A percentile compares a stretch with the other conserved stretches of the same genome.
phyloP scores from a whole-genome alignment of 2,113 vertebrate genomes.

The Entelurus aequoreus region DNA sequence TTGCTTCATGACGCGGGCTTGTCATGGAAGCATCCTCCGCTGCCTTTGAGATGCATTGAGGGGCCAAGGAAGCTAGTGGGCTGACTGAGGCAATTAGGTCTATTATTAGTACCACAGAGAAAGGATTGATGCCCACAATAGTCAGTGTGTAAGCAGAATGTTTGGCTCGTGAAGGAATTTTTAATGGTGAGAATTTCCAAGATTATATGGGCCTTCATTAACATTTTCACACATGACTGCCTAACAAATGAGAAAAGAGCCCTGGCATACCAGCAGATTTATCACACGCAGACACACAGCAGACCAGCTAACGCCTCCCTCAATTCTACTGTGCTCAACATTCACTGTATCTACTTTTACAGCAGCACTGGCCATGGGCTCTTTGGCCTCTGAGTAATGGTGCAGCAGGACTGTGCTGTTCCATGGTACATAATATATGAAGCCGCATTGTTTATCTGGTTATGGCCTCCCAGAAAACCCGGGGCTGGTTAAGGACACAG shows the following conservation, averaged over 20 bases:
- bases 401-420: constrained; percentile 25
- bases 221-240: constrained; percentile 95
- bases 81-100: constrained; percentile 77
- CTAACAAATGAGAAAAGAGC: constrained; percentile 92
- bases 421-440: constrained; percentile 42
- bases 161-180: constrained; percentile 81
- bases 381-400: constrained; percentile 52
- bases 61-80: constrained; percentile 63
- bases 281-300: constrained; percentile 66
- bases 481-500: constrained; percentile 18
- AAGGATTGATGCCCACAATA: constrained; percentile 81
- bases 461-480: constrained; percentile 21
- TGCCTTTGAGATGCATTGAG: constrained; percentile 62
- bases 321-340: constrained; percentile 35
- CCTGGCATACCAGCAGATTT: constrained; percentile 78
- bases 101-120: constrained; percentile 78
- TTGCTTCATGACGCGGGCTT: constrained; percentile 43
- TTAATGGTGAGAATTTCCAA: constrained; percentile 82
- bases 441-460: constrained; percentile 33
- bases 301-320: constrained; percentile 52
- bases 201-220: constrained; percentile 94
- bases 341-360: constrained; percentile 37
- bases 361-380: constrained; percentile 44
- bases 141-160: constrained; percentile 79
- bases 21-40: constrained; percentile 53